phyloP scores from a whole-genome alignment of 2,888 invertebrate genomes.

The Troides oblongomaculatus region DNA sequence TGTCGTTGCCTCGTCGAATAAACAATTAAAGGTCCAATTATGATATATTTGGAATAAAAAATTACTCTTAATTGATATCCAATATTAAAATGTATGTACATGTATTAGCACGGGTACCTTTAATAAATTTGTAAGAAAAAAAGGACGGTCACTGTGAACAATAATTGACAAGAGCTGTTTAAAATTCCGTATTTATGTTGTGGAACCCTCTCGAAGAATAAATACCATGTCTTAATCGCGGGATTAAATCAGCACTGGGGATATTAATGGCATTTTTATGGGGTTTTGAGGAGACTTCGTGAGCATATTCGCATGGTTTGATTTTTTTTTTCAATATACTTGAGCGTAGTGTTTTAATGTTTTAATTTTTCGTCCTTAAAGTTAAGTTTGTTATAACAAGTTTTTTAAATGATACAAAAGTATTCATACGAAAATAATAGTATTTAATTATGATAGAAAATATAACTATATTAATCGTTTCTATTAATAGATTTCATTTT shows the following conservation, averaged over 20 bases:
- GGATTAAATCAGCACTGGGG: slow-evolving; percentile 39
- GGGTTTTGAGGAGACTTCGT: slow-evolving; percentile 32
- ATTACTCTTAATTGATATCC: too few relatives aligned
- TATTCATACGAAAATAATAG: neutral
- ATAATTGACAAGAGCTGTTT: slow-evolving; percentile 30
- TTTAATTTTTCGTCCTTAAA: slow-evolving; percentile 3
- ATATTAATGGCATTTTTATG: slow-evolving; percentile 40
- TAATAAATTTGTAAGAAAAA: slow-evolving; percentile 23
- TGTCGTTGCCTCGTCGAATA: too few relatives aligned
- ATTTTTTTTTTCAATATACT: neutral
- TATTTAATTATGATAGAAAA: too few relatives aligned
- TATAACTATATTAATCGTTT: too few relatives aligned
- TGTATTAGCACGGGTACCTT: neutral
- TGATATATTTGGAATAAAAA: too few relatives aligned
- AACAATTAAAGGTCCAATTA: too few relatives aligned
- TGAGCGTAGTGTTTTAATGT: neutral
- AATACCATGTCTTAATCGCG: slow-evolving; percentile 39
- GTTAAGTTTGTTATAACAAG: neutral
- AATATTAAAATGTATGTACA: neutral
- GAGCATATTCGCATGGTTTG: slow-evolving; percentile 19
- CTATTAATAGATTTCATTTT: too few relatives aligned
- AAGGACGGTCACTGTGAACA: slow-evolving; percentile 13
- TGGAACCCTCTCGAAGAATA: slow-evolving; percentile 41
- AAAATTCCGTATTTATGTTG: slow-evolving; percentile 34
- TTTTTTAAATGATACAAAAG: neutral